These are phyloP conservation scores for Carcinoscorpius rotundicauda DNA, from an alignment of 1,140 invertebrate genomes.

Conservation along the genomic window DNA sequence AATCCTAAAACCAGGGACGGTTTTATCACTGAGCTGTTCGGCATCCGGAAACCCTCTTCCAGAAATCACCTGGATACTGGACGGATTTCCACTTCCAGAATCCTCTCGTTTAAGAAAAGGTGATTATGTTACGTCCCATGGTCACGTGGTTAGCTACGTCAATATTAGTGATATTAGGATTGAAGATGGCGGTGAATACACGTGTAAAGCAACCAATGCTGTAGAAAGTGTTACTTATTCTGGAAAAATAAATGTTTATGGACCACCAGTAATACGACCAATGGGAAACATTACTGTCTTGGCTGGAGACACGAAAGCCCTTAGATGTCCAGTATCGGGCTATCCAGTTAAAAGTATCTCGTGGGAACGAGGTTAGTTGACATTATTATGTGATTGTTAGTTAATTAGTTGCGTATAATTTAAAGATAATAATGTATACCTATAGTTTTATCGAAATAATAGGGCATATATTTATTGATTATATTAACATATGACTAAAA, in stretches of 20 bases:
- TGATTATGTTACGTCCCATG: slow-evolving; percentile 38
- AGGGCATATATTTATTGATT: background rate
- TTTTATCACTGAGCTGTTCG: slow-evolving; percentile 40
- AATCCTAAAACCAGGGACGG: slow-evolving; percentile 11
- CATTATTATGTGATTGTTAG: background rate
- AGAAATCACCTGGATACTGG: slow-evolving; percentile 85
- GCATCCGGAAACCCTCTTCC: slow-evolving; percentile 85
- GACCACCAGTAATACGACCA: slow-evolving; percentile 33
- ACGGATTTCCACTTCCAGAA: slow-evolving; percentile 40
- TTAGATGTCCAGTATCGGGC: slow-evolving; percentile 27
- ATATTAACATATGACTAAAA: too few relatives aligned
- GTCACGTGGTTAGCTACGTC: slow-evolving; percentile 35
- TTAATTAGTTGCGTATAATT: background rate
- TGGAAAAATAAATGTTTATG: slow-evolving; percentile 26
- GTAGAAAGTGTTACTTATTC: slow-evolving; percentile 28
- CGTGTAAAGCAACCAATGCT: slow-evolving; percentile 32
- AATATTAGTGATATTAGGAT: slow-evolving; percentile 33
- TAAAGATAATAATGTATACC: background rate
- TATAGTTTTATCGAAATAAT: background rate
- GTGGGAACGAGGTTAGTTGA: slow-evolving; percentile 37
- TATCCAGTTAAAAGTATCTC: slow-evolving; percentile 30
- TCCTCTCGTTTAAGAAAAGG: slow-evolving; percentile 41
- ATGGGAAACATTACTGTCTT: slow-evolving; percentile 38
- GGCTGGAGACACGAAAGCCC: slow-evolving; percentile 31
- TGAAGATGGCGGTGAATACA: slow-evolving; percentile 34